Base-by-base conservation (phyloP, 2,113 vertebrate genomes). In the Nesoenas mayeri region DNA sequence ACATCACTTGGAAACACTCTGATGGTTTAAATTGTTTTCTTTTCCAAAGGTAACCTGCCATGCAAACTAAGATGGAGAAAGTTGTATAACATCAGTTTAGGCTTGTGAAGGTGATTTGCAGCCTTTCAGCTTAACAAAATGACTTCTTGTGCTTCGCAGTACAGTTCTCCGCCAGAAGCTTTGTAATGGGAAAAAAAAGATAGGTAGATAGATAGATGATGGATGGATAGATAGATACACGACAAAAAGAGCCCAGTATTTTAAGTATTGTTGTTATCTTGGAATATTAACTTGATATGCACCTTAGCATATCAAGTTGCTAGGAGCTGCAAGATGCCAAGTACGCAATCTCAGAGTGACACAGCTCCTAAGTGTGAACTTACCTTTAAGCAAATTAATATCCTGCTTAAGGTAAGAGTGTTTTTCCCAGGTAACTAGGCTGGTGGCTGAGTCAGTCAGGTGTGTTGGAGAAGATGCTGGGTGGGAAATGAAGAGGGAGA, bases 1-100 rank as follows among this genome's bases (percentile, higher is more conserved):
- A 51, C 86, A 89, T 94, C 89, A 81, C 88, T 86, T 90, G 61
- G 78, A 95, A 96, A 87, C 85, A 72, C 50, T 96, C 66, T 85
- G 80, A 86, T 53, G 79, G 71, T 58, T 97, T 93, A 95, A 91
- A 86, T 73, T 25, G 12, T 85, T 93, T 85, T 80, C 51, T 85
- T 40, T 69, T 89, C 72, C 56, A 18, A 93, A 79, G 79, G 72
- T 61, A 95, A 54, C 42, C 79, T 83, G 62, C 81, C 79, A 78
- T 77, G 36, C 50, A 80, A 94, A 72, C 72, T 64, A 83, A 89
- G 51, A 91, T 57, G 72, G 50, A 73, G 67, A 57, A 94, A 61
- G 61, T 84, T 79, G n/a, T 61, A 3, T 79, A 79, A 57, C 9
- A 2, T 66, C 53, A 44, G 24, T 81, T 93, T 75, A 70, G 69